A percentile compares a stretch with the other conserved stretches of the same genome.
Conservation (phyloP, 2,113 vertebrate genomes). For the Barnardius zonarius region DNA sequence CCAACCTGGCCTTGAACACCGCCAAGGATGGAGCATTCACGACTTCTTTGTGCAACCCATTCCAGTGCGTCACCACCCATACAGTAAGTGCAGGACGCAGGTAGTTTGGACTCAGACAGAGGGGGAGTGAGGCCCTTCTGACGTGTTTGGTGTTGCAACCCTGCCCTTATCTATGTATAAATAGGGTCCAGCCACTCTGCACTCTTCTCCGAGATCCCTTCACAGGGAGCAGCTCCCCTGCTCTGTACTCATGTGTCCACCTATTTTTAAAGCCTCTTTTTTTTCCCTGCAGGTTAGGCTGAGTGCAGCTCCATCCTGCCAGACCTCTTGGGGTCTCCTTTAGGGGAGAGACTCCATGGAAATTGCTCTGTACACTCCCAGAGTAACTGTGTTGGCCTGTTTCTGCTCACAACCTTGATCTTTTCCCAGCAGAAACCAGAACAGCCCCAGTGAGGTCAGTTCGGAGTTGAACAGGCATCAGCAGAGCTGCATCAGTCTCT, state of each 20-base stretch:
- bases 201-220: background rate
- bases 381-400: accelerated
- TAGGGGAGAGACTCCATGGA: background rate
- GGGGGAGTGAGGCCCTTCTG: background rate
- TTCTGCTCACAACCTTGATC: background rate
- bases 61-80: no score
- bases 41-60: no score
- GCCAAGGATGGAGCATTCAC: no score
- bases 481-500: background rate
- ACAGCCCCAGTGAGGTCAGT: background rate
- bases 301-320: background rate
- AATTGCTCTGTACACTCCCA: background rate
- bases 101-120: background rate
- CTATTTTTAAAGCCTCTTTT: background rate
- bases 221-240: background rate
- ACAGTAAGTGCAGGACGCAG: accelerated
- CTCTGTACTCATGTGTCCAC: background rate
- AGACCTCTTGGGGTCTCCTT: background rate
- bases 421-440: background rate
- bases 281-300: background rate
- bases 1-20: no score
- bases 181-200: background rate
- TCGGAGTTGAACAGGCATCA: background rate
- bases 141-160: conserved; percentile 3
- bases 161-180: conserved; percentile 6